Percentiles rank a stretch among this genome's conserved stretches.
These are phyloP conservation scores for Kryptolebias ocellatus DNA, from an alignment of 2,797 vertebrate species.

Conservation along the genomic window DNA sequence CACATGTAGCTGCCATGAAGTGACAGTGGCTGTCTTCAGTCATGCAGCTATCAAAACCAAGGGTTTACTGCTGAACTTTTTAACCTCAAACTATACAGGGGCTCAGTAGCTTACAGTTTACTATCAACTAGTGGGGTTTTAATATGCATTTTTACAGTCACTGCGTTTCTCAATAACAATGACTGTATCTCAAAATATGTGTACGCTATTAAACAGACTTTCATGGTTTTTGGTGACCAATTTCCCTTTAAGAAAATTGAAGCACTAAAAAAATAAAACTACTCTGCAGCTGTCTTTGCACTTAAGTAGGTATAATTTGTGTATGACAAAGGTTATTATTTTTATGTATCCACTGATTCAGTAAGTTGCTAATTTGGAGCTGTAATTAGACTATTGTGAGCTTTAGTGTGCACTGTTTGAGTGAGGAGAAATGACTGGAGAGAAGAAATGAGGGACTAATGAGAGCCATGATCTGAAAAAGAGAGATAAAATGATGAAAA, in stretches of 20 bases:
- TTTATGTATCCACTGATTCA: constrained; percentile 23
- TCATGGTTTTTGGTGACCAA: too few species aligned
- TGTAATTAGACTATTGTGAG: constrained; percentile 46
- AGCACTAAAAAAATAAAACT: background rate
- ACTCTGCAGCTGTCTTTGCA: background rate
- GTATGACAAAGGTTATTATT: constrained; percentile 31
- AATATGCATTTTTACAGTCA: too few species aligned
- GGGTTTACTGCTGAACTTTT: constrained; percentile 17
- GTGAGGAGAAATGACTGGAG: constrained; percentile 29
- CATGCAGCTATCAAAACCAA: constrained; percentile 23
- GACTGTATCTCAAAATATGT: too few species aligned
- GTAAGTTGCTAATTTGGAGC: constrained; percentile 35
- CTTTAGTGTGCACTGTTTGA: constrained; percentile 15
- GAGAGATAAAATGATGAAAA: constrained; percentile 56
- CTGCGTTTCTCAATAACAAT: too few species aligned
- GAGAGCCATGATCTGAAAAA: constrained; percentile 47
- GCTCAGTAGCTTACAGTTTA: too few species aligned
- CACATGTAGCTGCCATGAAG: constrained; percentile 30
- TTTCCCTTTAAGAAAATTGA: background rate
- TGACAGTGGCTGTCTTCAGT: constrained; percentile 16
- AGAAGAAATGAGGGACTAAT: constrained; percentile 41
- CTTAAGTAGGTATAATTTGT: constrained; percentile 5
- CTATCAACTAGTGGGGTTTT: too few species aligned
- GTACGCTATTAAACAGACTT: too few species aligned
- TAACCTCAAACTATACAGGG: background rate